Evolutionary conservation across 2,797 vertebrate genomes (phyloP), one percentile per base, ranked within the genome.

Genomic region (Telmatherina bonti): DNA sequence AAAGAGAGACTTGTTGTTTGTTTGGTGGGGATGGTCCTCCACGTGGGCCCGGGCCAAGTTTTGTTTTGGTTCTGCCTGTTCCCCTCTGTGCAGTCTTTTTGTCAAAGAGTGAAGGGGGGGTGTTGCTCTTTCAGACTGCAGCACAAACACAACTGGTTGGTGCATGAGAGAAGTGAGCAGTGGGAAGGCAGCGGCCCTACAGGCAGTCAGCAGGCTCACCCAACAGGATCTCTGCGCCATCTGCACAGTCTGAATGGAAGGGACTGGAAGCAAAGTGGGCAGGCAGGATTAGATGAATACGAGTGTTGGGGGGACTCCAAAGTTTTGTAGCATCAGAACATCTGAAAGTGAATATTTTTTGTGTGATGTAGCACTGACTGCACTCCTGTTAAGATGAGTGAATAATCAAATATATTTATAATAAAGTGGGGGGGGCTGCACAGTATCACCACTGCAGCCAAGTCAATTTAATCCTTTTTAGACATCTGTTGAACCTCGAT

Each of bases 61-160:
- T 82, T 85, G 74, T 84, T 88, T 85, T 83, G 71, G 67, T 83
- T 85, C 71, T 54, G 65, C 62, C 69, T 66, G 72, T 82, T 79
- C 51, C 55, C 22, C 65, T 84, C 58, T 73, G 70, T 24, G 49
- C 61, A 79, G 72, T 58, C 49, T 24, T 64, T 65, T 84, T 76
- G 67, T 56, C 78, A 57, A 45, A 62, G 70, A 38, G 74, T 45
- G 54, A 33, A 51, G 20, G 16, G 12, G 33, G 60, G 29, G 62
- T 62, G 68, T 70, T 76, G 70, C 57, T 64, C 65, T 67, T 83
- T 76, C 78, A 63, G 60, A 65, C 70, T 76, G 54, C 30, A 83
- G 52, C 52, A 45, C 59, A 84, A 85, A 86, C 73, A 83, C 67
- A 83, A 85, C 64, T 72, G 68, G 54, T 52, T 72, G 36, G 51